A percentile compares a stretch with the other conserved stretches of the same genome.
These are phyloP conservation scores for Anthopleura sola DNA, from an alignment of 64 coral and sea anemone species.

Conservation along the genomic window DNA sequence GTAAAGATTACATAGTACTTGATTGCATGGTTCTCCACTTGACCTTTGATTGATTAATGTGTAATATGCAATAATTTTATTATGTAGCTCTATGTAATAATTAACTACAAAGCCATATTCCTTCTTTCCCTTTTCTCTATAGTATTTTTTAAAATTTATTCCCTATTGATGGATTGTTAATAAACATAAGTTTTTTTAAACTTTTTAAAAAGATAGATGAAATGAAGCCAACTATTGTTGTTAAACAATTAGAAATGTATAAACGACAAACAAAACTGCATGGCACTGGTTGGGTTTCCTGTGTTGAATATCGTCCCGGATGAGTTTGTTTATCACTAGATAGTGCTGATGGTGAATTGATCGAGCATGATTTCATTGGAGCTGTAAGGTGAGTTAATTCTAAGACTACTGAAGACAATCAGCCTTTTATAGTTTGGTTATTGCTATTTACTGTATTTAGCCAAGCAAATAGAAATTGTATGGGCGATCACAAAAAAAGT, in stretches of 20 bases:
- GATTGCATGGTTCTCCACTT: neutral
- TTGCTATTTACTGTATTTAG: neutral
- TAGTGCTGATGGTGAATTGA: neutral
- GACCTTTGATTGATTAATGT: too few species aligned
- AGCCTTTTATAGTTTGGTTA: neutral
- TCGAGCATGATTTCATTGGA: neutral
- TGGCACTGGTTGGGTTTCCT: constrained; percentile 14
- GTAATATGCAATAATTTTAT: too few species aligned
- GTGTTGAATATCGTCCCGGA: neutral
- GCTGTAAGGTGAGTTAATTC: neutral
- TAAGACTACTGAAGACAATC: neutral
- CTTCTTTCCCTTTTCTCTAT: too few species aligned
- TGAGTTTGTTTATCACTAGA: neutral
- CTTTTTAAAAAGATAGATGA: too few species aligned
- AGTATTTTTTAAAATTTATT: too few species aligned
- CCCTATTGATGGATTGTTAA: too few species aligned
- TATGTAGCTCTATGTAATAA: neutral
- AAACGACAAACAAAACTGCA: too few species aligned
- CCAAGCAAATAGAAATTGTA: neutral
- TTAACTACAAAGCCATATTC: too few species aligned
- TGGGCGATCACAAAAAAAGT: neutral
- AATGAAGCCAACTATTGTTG: too few species aligned
- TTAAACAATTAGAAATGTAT: too few species aligned
- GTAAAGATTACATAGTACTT: neutral
- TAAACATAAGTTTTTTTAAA: too few species aligned